Evolutionary conservation across 2,888 invertebrate genomes (phyloP).

Genomic region (Julus scanicus): DNA sequence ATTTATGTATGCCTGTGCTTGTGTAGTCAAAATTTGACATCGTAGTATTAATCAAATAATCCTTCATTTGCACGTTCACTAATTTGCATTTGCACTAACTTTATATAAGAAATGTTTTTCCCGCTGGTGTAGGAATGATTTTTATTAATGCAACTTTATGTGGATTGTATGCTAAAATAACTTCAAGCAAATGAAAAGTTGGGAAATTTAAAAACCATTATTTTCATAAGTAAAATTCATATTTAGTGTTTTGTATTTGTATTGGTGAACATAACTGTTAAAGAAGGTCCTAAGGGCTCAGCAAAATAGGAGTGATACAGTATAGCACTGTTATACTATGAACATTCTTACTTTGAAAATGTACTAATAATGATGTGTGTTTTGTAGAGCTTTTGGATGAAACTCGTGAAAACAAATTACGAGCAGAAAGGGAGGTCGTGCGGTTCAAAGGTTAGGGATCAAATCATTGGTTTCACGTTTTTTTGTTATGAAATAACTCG

Average conservation of each 20-base stretch:
- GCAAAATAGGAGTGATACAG: not conserved
- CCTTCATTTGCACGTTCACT: not conserved
- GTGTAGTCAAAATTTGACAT: not conserved
- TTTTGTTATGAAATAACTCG: not conserved
- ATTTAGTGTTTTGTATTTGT: not conserved
- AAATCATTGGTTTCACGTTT: not conserved
- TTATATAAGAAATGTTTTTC: not conserved
- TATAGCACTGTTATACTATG: not conserved
- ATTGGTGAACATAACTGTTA: not conserved
- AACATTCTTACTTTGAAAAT: not conserved
- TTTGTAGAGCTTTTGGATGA: slow-evolving; percentile 62
- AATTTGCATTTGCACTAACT: not conserved
- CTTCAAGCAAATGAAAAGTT: not conserved
- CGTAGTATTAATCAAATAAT: not conserved
- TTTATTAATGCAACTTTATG: too few species aligned
- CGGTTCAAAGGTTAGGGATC: slow-evolving; percentile 58
- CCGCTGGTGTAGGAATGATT: not conserved
- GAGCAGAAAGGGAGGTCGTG: slow-evolving; percentile 60
- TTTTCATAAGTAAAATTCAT: not conserved
- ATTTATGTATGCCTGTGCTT: not conserved
- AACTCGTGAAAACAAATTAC: slow-evolving; percentile 61
- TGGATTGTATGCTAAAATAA: too few species aligned
- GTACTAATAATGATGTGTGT: not conserved
- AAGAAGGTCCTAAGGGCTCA: not conserved
- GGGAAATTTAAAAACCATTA: not conserved